Conservation (phyloP, 2,113 vertebrate species). For the Paramisgurnus dabryanus region DNA sequence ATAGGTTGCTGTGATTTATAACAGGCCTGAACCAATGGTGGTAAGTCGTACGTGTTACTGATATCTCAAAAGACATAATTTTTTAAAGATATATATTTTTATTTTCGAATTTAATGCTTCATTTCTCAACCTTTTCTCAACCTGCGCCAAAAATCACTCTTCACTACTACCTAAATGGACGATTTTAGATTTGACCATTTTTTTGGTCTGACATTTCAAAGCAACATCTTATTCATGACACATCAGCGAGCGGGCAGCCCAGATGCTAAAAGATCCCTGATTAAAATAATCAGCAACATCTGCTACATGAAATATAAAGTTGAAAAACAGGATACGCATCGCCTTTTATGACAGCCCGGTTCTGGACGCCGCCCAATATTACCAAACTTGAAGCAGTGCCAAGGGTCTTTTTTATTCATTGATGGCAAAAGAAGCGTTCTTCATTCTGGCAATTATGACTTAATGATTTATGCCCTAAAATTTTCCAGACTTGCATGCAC, state of each 20-base stretch:
- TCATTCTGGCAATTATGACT: constrained; percentile 70
- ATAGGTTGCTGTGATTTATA: constrained; percentile 44
- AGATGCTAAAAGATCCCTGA: constrained; percentile 56
- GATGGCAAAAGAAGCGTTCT: constrained; percentile 63
- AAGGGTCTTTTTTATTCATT: constrained; percentile 63
- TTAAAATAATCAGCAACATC: constrained; percentile 72
- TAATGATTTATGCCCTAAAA: constrained; percentile 73
- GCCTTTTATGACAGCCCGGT: constrained; percentile 60
- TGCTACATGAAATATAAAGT: constrained; percentile 61
- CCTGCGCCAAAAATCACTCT: constrained; percentile 39
- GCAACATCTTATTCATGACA: constrained; percentile 49
- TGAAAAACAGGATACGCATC: constrained; percentile 65
- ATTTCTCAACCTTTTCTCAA: constrained; percentile 41
- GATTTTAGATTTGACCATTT: constrained; percentile 37
- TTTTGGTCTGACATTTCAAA: constrained; percentile 39
- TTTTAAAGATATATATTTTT: constrained; percentile 25
- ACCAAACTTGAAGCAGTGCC: constrained; percentile 60
- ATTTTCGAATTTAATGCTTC: constrained; percentile 34
- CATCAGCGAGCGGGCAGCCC: constrained; percentile 53
- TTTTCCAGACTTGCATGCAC: constrained; percentile 74
- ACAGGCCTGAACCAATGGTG: constrained; percentile 11
- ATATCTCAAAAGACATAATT: constrained; percentile 21
- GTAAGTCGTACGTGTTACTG: constrained; percentile 20
- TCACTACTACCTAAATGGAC: constrained; percentile 35
- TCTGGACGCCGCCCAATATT: constrained; percentile 67